Evolutionary conservation across 1,140 invertebrate species (phyloP).

Genomic region (Temnothorax nylanderi): DNA sequence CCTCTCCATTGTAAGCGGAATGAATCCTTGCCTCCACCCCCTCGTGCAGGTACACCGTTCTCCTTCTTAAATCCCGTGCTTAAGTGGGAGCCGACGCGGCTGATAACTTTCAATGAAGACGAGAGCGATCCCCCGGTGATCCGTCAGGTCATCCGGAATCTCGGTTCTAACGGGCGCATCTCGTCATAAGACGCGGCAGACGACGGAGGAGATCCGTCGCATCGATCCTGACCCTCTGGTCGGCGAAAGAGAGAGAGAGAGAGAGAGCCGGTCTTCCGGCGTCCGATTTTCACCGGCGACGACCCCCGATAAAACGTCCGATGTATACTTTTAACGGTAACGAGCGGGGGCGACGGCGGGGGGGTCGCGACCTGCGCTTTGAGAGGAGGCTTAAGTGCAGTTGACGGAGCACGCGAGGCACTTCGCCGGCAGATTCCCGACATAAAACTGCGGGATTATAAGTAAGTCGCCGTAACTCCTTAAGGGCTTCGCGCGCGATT

Average conservation of each 20-base stretch:
- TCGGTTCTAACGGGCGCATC: conserved; percentile 5
- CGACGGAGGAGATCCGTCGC: conserved; percentile 5
- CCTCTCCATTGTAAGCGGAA: conserved; percentile 70
- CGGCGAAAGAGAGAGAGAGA: too few relatives aligned
- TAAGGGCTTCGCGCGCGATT: conserved; percentile 37
- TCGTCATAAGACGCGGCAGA: conserved; percentile 21
- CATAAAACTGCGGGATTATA: conserved; percentile 53
- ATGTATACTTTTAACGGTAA: conserved; percentile 51
- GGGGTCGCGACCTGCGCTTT: conserved; percentile 19
- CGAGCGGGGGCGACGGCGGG: not conserved
- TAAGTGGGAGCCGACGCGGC: conserved; percentile 40
- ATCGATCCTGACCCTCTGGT: conserved; percentile 6
- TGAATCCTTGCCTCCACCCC: conserved; percentile 19
- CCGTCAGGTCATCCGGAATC: conserved; percentile 38
- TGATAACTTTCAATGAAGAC: conserved; percentile 70
- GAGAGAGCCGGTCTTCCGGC: not conserved
- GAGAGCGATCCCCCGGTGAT: conserved; percentile 34
- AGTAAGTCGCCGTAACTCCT: conserved; percentile 51
- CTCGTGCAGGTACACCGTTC: conserved; percentile 21
- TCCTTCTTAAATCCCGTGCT: conserved; percentile 43
- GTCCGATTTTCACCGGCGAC: conserved; percentile 5
- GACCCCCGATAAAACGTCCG: conserved; percentile 33
- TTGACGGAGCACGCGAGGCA: conserved; percentile 47
- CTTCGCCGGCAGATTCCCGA: conserved; percentile 1
- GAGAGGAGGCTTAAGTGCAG: conserved; percentile 48